A percentile compares a stretch with the other conserved stretches of the same genome.
phyloP scores from a whole-genome alignment of 23 tunicate species.

The Halocynthia roretzi region DNA sequence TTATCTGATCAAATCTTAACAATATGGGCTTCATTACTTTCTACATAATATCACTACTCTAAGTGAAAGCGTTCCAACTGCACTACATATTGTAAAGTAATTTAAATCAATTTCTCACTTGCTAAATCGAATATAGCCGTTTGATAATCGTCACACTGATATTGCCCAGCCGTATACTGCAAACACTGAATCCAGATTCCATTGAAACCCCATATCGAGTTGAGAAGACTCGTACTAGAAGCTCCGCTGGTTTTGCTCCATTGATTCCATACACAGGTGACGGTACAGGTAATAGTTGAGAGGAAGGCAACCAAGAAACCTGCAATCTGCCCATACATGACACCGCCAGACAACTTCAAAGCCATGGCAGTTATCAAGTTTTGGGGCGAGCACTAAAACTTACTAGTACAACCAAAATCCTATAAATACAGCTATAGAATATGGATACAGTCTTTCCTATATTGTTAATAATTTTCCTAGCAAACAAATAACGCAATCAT shows the following conservation, averaged over 20 bases:
- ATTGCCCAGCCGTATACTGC: slow-evolving; percentile 59
- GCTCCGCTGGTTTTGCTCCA: slow-evolving; percentile 59
- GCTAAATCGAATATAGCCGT: slow-evolving; percentile 33
- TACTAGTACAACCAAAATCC: too few species aligned
- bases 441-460: too few species aligned
- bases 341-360: not conserved
- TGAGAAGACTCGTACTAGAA: slow-evolving; percentile 40
- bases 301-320: slow-evolving; percentile 39
- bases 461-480: too few species aligned
- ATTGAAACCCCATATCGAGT: slow-evolving; percentile 62
- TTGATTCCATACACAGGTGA: slow-evolving; percentile 57
- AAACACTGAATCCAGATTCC: slow-evolving; percentile 67
- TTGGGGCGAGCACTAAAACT: too few species aligned
- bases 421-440: too few species aligned
- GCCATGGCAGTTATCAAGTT: too few species aligned
- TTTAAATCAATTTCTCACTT: not conserved
- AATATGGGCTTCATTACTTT: too few species aligned
- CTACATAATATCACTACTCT: too few species aligned
- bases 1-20: too few species aligned
- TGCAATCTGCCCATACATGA: slow-evolving; percentile 31
- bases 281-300: slow-evolving; percentile 8
- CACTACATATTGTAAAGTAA: too few species aligned
- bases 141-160: slow-evolving; percentile 46
- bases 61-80: too few species aligned
- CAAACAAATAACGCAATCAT: too few species aligned